Evolutionary conservation across 2,113 vertebrate species (phyloP), one percentile per base, ranked within the genome.

Genomic region (Urocolius indicus): DNA sequence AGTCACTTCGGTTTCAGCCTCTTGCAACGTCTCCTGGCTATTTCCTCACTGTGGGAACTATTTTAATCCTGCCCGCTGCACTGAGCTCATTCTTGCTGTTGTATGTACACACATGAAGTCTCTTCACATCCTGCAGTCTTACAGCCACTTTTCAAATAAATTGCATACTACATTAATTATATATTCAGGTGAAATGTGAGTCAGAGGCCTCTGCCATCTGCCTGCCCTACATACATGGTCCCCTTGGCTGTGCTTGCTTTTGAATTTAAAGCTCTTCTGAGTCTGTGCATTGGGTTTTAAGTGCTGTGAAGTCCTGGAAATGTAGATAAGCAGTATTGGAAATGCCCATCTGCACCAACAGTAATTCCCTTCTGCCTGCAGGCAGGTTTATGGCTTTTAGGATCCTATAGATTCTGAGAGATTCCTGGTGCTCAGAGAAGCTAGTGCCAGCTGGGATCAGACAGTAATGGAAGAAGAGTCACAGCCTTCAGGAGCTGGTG

Each of bases 41-140:
- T 88, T 94, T 90, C 52, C 67, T 93, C 57, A 41, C 65, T 41
- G 76, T 94, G 94, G 76, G 90, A 96, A 84, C 72, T 92, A n/a
- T 57, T 86, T 52, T 83, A 75, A 89, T 80, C 82, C 67, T 80
- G 68, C 82, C 45, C 77, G 92, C 90, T 0, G 0, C 77, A 51
- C 73, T 67, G 86, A 90, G 83, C 75, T 95, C 38, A 13, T 90
- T 83, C 72, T 63, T 78, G 48, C 75, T 63, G 46, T 74, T 75
- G 63, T 91, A 67, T 0, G 8, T 74, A 71, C 52, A 61, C 55
- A 41, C 22, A 12, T 66, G 27, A 45, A 81, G 34, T 77, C 51
- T 71, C 84, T 68, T 94, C 66, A 80, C 77, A 66, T 68, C 57
- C 66, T 73, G 21, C 54, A 95, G 74, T 45, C 57, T 92, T 91